Evolutionary conservation across 1,140 invertebrate genomes (phyloP).

Genomic region (Tetraneura akinire): DNA sequence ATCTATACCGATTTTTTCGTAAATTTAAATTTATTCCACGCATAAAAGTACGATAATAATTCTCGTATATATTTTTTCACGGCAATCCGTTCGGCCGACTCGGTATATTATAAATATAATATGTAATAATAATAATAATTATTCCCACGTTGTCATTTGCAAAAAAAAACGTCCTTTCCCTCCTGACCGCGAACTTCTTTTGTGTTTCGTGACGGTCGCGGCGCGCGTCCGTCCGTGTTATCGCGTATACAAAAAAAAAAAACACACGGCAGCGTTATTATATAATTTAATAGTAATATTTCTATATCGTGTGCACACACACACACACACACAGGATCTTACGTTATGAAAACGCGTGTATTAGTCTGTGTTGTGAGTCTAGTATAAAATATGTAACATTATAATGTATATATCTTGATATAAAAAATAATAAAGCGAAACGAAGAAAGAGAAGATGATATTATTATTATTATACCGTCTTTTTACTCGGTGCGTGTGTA

Average conservation of each 20-base stretch:
- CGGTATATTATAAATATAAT: too few relatives aligned
- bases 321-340: not conserved
- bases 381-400: too few relatives aligned
- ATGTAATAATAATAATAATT: too few relatives aligned
- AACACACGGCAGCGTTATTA: too few relatives aligned
- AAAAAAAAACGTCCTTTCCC: not conserved
- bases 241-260: too few relatives aligned
- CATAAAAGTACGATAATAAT: too few relatives aligned
- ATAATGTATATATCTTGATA: conserved; percentile 49
- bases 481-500: not conserved
- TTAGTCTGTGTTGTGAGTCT: too few relatives aligned
- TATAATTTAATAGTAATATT: not conserved
- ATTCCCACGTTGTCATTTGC: conserved; percentile 25
- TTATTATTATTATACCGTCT: not conserved
- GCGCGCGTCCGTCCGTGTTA: not conserved
- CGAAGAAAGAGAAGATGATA: not conserved
- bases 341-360: not conserved
- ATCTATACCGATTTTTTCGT: too few relatives aligned
- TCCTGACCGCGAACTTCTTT: not conserved
- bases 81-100: too few relatives aligned
- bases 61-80: too few relatives aligned
- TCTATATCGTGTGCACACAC: not conserved
- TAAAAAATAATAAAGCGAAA: conserved; percentile 33
- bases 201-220: conserved; percentile 33
- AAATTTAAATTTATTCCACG: too few relatives aligned